Base-by-base conservation (phyloP, 2,113 vertebrate species). In the Oryzias woworae region DNA sequence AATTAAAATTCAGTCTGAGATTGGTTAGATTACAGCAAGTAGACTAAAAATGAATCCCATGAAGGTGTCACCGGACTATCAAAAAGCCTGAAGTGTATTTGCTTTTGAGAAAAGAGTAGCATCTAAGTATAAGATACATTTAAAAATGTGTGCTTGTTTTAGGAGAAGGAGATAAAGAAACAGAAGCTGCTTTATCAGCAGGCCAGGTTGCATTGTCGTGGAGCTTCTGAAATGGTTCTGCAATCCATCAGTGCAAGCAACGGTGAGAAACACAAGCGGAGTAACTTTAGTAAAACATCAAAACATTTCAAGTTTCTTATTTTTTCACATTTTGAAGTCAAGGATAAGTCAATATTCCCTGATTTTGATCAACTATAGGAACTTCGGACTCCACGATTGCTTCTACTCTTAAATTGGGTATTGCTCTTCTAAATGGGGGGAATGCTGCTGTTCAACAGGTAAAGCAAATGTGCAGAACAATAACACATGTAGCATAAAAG, bases 101-200 rank as follows among this genome's bases (percentile, higher is more conserved):
- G 20, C 20, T 20, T 20, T 20, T 20, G 20, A 20, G 20, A 20
- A 20, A 20, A 1, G 20, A 20, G 20, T 20, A 20, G 20, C 20
- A 20, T 20, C 20, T 20, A 20, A 20, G 20, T 20, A 20, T 20
- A 20, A 20, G 20, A 20, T 20, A 20, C 20, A 20, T 20, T 20
- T 20, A 49, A 50, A 57, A 12, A 24, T 28, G 10, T 59, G 14
- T 48, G 6, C 72, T 24, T 6, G 62, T 16, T 12, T 53, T 86
- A 98, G 96, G 96, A 97, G 86, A 98, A 98, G 66, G 96, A 98
- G 88, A 93, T 96, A 93, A 95, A 96, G 80, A 98, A 98, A 71
- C 96, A 98, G 83, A 96, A 95, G 80, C 88, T 98, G 67, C 88
- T 95, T 0, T 98, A 96, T 87, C 96, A 97, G 60, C 96, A 98